A percentile compares a stretch with the other conserved stretches of the same genome.
Conservation (phyloP, 2,888 invertebrate species). For the Seira ritae region DNA sequence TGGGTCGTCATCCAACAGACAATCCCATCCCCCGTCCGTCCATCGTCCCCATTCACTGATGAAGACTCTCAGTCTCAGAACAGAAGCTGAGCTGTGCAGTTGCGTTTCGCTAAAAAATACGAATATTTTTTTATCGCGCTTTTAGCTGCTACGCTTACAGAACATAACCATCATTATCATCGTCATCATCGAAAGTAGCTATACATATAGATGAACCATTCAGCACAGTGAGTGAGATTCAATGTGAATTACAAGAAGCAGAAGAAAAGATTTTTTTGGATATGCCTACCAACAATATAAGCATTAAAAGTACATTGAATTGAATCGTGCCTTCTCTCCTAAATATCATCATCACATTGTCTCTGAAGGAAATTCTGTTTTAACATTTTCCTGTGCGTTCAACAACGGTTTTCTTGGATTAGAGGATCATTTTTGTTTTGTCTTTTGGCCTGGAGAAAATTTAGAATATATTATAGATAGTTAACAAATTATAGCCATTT, state of each 20-base stretch:
- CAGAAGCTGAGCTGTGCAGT: constrained; percentile 72
- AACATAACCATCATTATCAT: background rate
- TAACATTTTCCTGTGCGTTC: too few relatives aligned
- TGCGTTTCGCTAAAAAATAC: constrained; percentile 51
- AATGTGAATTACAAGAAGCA: constrained; percentile 16
- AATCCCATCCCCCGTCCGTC: constrained; percentile 70
- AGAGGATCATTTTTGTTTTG: too few relatives aligned
- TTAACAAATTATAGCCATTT: too few relatives aligned
- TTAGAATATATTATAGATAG: too few relatives aligned
- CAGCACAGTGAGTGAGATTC: constrained; percentile 13
- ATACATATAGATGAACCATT: background rate
- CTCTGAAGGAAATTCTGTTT: background rate
- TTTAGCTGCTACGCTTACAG: constrained; percentile 1
- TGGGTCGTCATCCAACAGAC: constrained; percentile 46
- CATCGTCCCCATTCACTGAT: constrained; percentile 67
- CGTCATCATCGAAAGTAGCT: background rate
- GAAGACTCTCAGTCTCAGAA: constrained; percentile 70
- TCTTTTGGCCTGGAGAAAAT: too few relatives aligned
- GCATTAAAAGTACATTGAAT: too few relatives aligned
- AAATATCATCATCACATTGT: constrained; percentile 8
- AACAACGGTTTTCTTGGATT: too few relatives aligned
- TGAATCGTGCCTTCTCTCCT: background rate
- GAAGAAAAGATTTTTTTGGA: background rate
- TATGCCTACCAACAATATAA: background rate
- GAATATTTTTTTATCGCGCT: constrained; percentile 35